Evolutionary conservation across 2,888 invertebrate genomes (phyloP), one percentile per base, ranked within the genome.

Genomic region (Sericinus montela): DNA sequence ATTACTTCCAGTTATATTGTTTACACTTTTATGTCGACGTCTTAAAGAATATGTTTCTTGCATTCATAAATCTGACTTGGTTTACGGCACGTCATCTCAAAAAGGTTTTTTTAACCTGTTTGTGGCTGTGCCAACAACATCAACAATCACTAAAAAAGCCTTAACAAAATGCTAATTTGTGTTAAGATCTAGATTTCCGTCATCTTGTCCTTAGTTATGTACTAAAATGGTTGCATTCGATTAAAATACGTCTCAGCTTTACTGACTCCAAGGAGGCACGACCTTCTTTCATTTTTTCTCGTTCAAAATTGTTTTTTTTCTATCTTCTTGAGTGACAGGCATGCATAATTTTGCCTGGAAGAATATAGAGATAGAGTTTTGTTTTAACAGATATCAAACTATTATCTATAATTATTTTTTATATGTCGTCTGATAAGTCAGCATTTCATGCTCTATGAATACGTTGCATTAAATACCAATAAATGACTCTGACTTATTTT

Each of bases 121-220:
- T 11, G 11, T 5, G 11, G 11, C 6, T 11, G 32, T 6, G 11
- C 4, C 1, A 7, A 1, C 32, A 11, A 32, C 32, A 11, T 0
- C 3, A 11, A 32, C 32, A 32, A 32, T 19, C 7, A 42, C 10
- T 11, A 29, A 14, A 11, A 23, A 15, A 28, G 19, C 48, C 42
- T 48, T n/a, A 48, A 30, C 11, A 9, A 4, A 19, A 42, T 48
- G 48, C 37, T 42, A 48, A 48, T 48, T 25, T 5, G 1, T 39
- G 38, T 19, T 13, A 35, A 39, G 25, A 11, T 40, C 34, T 35
- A 37, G 37, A 8, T 48, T 42, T 48, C 48, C 48, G 42, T 36
- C 13, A 25, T 37, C 29, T 14, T 42, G 37, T 32, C 48, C 42
- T 48, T 30, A 38, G 30, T 13, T 15, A 8, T 5, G n/a, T 23